These are phyloP conservation scores for Bubo scandiacus DNA, from an alignment of 2,113 vertebrate species.

Conservation along the genomic window DNA sequence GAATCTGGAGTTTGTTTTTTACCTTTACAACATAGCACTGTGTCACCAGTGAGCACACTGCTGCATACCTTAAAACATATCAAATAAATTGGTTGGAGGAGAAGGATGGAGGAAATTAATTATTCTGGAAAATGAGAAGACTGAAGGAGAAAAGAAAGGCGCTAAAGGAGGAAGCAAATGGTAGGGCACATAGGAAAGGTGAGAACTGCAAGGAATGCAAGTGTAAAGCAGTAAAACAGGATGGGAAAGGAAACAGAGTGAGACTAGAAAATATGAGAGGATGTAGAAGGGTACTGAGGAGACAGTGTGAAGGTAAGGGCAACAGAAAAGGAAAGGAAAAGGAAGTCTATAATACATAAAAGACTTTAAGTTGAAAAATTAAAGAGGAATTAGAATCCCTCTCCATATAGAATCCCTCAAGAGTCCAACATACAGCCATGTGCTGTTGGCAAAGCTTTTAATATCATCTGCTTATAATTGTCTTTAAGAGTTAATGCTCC, in stretches of 20 bases:
- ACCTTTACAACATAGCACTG: neutral
- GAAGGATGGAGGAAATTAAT: neutral
- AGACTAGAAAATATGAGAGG: neutral
- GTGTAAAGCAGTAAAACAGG: neutral
- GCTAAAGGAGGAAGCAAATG: neutral
- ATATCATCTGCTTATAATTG: neutral
- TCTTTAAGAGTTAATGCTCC: neutral
- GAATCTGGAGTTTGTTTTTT: neutral
- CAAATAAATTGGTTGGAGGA: neutral
- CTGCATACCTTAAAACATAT: neutral
- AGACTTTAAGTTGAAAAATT: neutral
- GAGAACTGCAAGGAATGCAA: neutral
- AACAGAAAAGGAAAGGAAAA: neutral
- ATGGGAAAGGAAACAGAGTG: neutral
- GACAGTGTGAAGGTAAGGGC: neutral
- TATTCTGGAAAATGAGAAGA: neutral
- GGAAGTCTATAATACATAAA: neutral
- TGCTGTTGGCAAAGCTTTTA: neutral
- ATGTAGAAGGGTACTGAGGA: neutral
- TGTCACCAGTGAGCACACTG: neutral
- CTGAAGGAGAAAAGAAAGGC: neutral
- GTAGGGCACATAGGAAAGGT: neutral
- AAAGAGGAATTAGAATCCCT: neutral
- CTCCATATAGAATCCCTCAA: neutral
- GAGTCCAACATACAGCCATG: neutral